Evolutionary conservation across 2,888 invertebrate species (phyloP), one percentile per base, ranked within the genome.

Genomic region (Dynastes tityus): DNA sequence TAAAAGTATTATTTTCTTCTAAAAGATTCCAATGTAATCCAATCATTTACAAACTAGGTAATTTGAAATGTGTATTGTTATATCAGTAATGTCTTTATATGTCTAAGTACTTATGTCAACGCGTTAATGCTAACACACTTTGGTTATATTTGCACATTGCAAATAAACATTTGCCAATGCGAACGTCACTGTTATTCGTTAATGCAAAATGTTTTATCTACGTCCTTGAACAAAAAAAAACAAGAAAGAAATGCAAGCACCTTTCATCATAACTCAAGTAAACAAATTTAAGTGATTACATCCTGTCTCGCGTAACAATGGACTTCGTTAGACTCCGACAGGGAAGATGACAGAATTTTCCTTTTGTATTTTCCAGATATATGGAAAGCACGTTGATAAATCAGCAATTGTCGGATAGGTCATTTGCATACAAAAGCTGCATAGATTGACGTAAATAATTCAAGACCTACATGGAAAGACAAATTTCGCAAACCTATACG

Each of bases 271-370:
- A 45, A 11, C 61, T 27, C 8, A 29, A 61, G 61, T 61, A 61
- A 67, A 49, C 67, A 67, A 8, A 67, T 67, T 45, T 22, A 67
- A 67, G 45, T 45, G 67, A 67, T 22, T 40, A 67, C 67, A 67
- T 70, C 70, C 53, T 70, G 32, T 70, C 70, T 51, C 51, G 29
- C 9, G 51, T 53, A 70, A 70, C 70, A 70, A 70, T 70, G 29
- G 70, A 70, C 29, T 53, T 51, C 27, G 70, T 70, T 70, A 51
- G 70, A 27, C 29, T 16, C 51, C 32, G n/a, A 51, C 32, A 70
- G 53, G 11, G 29, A 53, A 51, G 27, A 70, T 70, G 70, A 45
- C 32, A 64, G 32, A n/a, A 64, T 6, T 32, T 64, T 64, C 32
- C 64, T 64, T 29, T 64, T 64, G 37, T 64, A 11, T 64, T 64